These are phyloP conservation scores for Heliopora coerulea DNA, from an alignment of 92 coral and sea anemone species.

Conservation along the genomic window DNA sequence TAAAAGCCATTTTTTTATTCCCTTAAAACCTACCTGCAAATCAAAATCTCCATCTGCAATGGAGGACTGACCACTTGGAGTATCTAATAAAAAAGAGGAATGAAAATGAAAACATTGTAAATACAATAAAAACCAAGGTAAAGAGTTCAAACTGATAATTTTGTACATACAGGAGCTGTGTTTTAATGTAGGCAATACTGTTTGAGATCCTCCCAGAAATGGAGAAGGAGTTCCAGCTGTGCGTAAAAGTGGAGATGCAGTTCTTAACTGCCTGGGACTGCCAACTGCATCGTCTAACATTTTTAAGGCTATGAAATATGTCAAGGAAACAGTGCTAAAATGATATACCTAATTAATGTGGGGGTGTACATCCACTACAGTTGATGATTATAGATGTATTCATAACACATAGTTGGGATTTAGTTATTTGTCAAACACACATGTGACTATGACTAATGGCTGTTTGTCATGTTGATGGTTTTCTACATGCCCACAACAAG, in stretches of 20 bases:
- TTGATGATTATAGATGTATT: too few species aligned
- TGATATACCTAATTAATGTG: too few species aligned
- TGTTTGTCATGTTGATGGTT: too few species aligned
- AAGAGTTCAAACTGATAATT: neutral
- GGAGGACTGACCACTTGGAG: conserved; percentile 89
- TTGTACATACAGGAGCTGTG: conserved; percentile 77
- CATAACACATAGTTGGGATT: too few species aligned
- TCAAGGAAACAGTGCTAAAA: too few species aligned
- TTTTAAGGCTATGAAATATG: conserved; percentile 60
- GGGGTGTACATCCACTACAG: too few species aligned
- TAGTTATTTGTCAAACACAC: too few species aligned
- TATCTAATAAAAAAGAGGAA: conserved; percentile 54
- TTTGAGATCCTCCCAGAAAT: conserved; percentile 49
- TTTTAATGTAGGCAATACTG: conserved; percentile 62
- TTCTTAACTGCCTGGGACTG: conserved; percentile 63
- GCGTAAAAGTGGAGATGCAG: conserved; percentile 73
- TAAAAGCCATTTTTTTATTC: too few species aligned
- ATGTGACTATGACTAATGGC: too few species aligned
- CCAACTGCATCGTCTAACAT: conserved; percentile 76
- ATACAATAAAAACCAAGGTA: neutral
- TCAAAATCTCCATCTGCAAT: conserved; percentile 76
- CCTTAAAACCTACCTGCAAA: conserved; percentile 55
- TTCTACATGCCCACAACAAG: too few species aligned
- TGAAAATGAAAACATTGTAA: neutral
- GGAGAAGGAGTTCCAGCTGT: conserved; percentile 83